Percentiles rank a stretch among this genome's conserved stretches.
Evolutionary conservation across 1,140 invertebrate species (phyloP).

Genomic region (Drosophila pectinifera): DNA sequence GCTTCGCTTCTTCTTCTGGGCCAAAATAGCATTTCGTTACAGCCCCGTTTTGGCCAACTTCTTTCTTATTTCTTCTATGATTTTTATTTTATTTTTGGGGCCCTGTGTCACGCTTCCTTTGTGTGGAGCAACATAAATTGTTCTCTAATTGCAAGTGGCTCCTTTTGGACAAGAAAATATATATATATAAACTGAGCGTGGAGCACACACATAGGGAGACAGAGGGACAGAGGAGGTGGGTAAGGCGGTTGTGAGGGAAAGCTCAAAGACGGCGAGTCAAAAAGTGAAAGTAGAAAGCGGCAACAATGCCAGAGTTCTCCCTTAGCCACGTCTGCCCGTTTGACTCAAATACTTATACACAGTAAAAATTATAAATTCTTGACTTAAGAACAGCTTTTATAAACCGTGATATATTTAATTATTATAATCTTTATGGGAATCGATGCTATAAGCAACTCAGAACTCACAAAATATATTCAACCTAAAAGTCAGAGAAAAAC

Average conservation of each 20-base stretch:
- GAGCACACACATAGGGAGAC: neutral
- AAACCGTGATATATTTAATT: too few species aligned
- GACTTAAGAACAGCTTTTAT: too few species aligned
- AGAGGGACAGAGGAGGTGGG: neutral
- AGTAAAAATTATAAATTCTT: neutral
- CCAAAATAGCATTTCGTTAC: slow-evolving; percentile 25
- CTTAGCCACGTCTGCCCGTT: too few species aligned
- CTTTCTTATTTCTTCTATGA: neutral
- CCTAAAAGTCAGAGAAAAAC: too few species aligned
- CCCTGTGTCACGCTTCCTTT: slow-evolving; percentile 45
- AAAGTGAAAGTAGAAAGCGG: slow-evolving; percentile 16
- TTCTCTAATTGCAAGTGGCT: slow-evolving; percentile 75
- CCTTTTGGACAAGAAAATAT: slow-evolving; percentile 22
- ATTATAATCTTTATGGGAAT: too few species aligned
- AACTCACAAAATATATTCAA: too few species aligned
- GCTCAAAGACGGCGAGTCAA: neutral
- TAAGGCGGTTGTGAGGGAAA: neutral
- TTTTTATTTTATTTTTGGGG: neutral
- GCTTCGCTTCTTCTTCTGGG: slow-evolving; percentile 27
- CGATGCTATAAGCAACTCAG: too few species aligned
- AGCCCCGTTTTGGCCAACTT: slow-evolving; percentile 4
- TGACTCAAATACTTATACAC: too few species aligned
- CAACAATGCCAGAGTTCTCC: slow-evolving; percentile 29
- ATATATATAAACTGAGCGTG: neutral
- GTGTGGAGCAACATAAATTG: slow-evolving; percentile 66